Conservation (phyloP, 2,888 invertebrate species). For the Ochropleura plecta region DNA sequence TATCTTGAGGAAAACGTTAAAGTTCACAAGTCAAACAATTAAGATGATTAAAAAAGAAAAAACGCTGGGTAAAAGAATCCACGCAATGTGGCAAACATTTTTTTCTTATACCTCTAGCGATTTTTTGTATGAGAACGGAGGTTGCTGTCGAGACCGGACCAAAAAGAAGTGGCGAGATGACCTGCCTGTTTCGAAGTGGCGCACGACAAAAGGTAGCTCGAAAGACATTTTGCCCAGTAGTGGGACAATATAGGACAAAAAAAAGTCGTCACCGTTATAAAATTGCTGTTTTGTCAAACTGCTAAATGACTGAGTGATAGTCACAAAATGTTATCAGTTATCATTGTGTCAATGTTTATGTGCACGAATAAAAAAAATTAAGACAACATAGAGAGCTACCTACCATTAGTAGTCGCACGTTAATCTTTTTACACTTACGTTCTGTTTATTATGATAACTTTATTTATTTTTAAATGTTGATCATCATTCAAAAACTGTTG, state of each 20-base stretch:
- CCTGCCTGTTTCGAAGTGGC: too few species aligned
- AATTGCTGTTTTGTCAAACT: constrained; percentile 7
- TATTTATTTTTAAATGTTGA: constrained; percentile 2
- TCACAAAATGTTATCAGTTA: constrained; percentile 35
- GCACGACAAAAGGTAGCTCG: too few species aligned
- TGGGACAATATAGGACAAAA: too few species aligned
- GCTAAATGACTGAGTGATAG: background rate
- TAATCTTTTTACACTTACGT: constrained; percentile 25
- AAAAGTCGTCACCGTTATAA: background rate
- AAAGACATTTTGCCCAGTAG: too few species aligned
- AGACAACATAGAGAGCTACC: constrained; percentile 30
- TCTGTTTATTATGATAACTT: constrained; percentile 8
- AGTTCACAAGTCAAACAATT: background rate
- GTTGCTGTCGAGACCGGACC: too few species aligned
- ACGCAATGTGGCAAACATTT: too few species aligned
- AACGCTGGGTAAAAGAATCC: too few species aligned
- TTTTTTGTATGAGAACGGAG: too few species aligned
- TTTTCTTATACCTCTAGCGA: too few species aligned
- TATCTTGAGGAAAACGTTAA: background rate
- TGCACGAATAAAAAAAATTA: constrained; percentile 24
- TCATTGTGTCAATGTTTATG: constrained; percentile 43
- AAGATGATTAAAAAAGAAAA: background rate
- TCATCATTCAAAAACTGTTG: background rate
- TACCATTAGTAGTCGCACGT: background rate
- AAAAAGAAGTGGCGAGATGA: too few species aligned